Evolutionary conservation across 2,888 invertebrate genomes (phyloP), one percentile per base, ranked within the genome.

Genomic region (Oscheius onirici): DNA sequence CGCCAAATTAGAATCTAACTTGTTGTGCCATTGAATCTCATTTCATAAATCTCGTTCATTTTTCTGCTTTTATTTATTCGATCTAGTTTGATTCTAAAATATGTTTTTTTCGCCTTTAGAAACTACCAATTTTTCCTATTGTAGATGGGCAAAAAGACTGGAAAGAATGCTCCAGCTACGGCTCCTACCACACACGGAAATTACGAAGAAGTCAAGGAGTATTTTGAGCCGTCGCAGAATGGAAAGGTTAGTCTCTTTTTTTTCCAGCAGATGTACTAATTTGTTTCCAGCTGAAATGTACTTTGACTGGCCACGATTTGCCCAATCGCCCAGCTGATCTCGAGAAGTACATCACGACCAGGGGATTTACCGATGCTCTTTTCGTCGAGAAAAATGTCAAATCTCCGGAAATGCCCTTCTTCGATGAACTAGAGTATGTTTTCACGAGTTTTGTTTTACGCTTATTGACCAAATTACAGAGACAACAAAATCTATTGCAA

Each of bases 291-390:
- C 13, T 75, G 34, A 72, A 69, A 11, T 76, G 76, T 65, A 58
- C 54, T n/a, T 44, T 76, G 46, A 76, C 76, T 11, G 74, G 72
- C 3, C 76, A 76, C 34, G 76, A 76, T 52, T 22, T 76, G 57
- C 71, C 71, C n/a, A 22, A 41, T 26, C 60, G 55, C 15, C 41
- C 17, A 20, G 49, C 46, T n/a, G 28, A 61, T 15, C 44, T 69
- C 17, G 28, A 69, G 52, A 57, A 67, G 60, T 76, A 76, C 60
- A 63, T 54, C 13, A 65, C 69, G 17, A 63, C 72, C 52, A 74
- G 69, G 55, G 72, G 72, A 69, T 76, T 76, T 72, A 46, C 57
- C 3, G 74, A 74, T 6, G 72, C 52, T 51, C 34, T 34, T 8
- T 34, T 34, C 34, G 34, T 34, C 34, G 34, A 34, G 8, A 34